Conservation (phyloP, 92 coral and sea anemone species). For the Metridium senile region DNA sequence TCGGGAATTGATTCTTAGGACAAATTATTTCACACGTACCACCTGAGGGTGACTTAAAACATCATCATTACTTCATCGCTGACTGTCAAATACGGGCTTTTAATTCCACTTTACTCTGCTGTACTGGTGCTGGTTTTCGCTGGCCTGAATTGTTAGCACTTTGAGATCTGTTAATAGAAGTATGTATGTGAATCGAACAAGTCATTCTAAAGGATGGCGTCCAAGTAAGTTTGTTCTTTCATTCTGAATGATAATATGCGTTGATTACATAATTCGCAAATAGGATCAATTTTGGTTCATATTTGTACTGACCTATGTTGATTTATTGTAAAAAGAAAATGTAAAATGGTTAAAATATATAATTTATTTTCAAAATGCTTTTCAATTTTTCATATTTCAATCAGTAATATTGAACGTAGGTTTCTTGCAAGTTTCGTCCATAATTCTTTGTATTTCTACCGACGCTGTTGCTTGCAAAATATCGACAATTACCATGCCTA, state of each 20-base stretch:
- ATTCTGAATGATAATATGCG: not conserved
- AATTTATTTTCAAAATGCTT: not conserved
- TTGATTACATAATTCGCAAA: constrained; percentile 4
- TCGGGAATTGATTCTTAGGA: not conserved
- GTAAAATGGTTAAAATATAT: not conserved
- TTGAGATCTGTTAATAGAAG: not conserved
- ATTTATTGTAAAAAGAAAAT: too few species aligned
- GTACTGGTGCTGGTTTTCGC: not conserved
- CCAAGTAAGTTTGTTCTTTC: constrained; percentile 10
- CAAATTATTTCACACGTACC: constrained; percentile 4
- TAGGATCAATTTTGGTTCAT: not conserved
- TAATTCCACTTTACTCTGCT: not conserved
- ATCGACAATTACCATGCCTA: too few species aligned
- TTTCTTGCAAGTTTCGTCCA: too few species aligned
- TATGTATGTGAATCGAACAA: constrained; percentile 19
- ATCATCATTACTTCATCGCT: constrained; percentile 4
- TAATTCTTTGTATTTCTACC: too few species aligned
- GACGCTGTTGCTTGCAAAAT: too few species aligned
- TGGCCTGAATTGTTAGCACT: not conserved
- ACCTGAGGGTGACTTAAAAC: not conserved
- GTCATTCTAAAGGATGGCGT: constrained; percentile 7
- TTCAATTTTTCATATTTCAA: too few species aligned
- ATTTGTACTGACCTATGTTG: not conserved
- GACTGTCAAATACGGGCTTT: not conserved
- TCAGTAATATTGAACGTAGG: too few species aligned